Evolutionary conservation across 2,888 invertebrate genomes (phyloP).

Genomic region (Apodemia duryi): DNA sequence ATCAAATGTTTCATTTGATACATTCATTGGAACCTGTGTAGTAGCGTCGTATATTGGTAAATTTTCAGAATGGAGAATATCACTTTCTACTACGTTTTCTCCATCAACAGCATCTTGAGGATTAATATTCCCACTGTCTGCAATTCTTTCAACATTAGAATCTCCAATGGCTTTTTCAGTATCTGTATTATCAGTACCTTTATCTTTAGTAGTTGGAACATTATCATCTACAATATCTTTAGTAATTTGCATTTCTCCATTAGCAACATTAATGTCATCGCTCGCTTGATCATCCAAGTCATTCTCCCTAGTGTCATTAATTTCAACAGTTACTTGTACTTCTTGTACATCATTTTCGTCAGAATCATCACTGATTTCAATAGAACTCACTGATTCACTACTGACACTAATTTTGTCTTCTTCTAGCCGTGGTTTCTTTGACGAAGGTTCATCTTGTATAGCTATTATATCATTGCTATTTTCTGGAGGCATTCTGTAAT

Average conservation of each 20-base stretch:
- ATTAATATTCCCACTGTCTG: not conserved
- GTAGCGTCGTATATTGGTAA: slow-evolving; percentile 40
- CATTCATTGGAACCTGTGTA: slow-evolving; percentile 49
- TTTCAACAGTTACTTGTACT: slow-evolving; percentile 28
- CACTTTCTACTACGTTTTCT: slow-evolving; percentile 16
- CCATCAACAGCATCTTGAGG: slow-evolving; percentile 13
- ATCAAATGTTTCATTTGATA: slow-evolving; percentile 43
- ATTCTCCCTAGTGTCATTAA: slow-evolving; percentile 22
- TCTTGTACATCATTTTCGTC: slow-evolving; percentile 35
- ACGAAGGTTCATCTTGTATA: slow-evolving; percentile 49
- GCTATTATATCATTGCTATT: slow-evolving; percentile 42
- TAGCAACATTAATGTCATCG: not conserved
- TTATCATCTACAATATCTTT: not conserved
- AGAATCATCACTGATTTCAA: slow-evolving; percentile 50
- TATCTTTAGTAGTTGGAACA: not conserved
- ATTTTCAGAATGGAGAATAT: slow-evolving; percentile 13
- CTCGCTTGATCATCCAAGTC: slow-evolving; percentile 5
- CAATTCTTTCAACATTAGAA: slow-evolving; percentile 18
- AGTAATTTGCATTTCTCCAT: not conserved
- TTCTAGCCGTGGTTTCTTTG: slow-evolving; percentile 46
- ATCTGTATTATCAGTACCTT: not conserved
- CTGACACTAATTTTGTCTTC: slow-evolving; percentile 58
- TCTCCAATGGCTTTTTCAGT: not conserved
- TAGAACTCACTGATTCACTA: slow-evolving; percentile 50
- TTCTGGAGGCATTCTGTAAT: slow-evolving; percentile 24